Evolutionary conservation across 2,888 invertebrate species (phyloP).

Genomic region (Tipula confusa): DNA sequence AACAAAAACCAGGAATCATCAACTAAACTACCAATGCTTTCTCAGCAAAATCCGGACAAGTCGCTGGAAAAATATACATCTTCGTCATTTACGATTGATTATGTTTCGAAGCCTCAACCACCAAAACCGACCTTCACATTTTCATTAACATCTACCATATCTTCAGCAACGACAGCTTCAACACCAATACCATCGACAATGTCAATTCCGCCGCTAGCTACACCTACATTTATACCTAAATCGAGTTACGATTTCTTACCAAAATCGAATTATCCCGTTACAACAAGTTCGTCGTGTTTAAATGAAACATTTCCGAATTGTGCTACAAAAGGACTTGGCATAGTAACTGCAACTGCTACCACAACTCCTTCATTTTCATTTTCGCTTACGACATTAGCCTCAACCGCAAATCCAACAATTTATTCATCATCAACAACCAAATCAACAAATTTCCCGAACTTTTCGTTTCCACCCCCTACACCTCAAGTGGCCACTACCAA

Average conservation of each 20-base stretch:
- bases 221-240: slow-evolving; percentile 26
- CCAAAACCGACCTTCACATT: neutral
- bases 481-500: neutral
- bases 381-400: slow-evolving; percentile 20
- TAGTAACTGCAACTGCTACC: neutral
- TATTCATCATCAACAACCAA: neutral
- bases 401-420: slow-evolving; percentile 3
- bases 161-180: neutral
- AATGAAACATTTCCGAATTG: neutral
- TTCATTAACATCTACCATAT: neutral
- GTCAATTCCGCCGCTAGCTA: neutral
- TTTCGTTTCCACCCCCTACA: slow-evolving; percentile 15
- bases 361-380: slow-evolving; percentile 30
- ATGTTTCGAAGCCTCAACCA: neutral
- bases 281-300: neutral
- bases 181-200: neutral
- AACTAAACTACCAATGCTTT: neutral
- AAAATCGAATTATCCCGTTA: neutral
- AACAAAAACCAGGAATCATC: neutral
- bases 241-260: neutral
- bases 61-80: neutral
- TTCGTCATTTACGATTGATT: neutral
- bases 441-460: slow-evolving; percentile 21
- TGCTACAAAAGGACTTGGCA: neutral
- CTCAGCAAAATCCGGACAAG: neutral